Conservation (phyloP, 2,888 invertebrate species). For the Tenthredo mesomela region DNA sequence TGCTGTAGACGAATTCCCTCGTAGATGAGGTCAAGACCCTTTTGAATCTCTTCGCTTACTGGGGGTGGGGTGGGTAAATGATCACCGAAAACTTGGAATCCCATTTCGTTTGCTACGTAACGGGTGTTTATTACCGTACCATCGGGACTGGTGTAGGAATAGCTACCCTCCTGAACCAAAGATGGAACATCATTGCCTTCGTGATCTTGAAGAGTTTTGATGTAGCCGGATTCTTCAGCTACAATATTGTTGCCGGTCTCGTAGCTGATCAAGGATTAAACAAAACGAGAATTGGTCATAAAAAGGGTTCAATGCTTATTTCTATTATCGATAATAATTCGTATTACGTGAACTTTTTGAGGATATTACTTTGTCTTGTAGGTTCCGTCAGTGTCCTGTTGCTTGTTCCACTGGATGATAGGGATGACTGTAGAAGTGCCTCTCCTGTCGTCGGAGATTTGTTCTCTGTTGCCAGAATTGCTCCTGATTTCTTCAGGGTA, state of each 20-base stretch:
- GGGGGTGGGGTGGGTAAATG: conserved; percentile 93
- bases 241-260: conserved; percentile 92
- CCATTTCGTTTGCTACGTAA: conserved; percentile 91
- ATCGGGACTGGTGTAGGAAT: conserved; percentile 89
- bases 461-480: conserved; percentile 5
- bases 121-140: conserved; percentile 87
- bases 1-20: conserved; percentile 87
- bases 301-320: background rate
- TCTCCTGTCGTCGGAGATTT: conserved; percentile 50
- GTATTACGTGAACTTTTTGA: background rate
- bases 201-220: conserved; percentile 84
- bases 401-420: conserved; percentile 90
- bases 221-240: conserved; percentile 88
- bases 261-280: conserved; percentile 80
- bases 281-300: background rate
- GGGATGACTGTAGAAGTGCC: conserved; percentile 88
- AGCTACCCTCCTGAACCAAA: conserved; percentile 89
- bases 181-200: conserved; percentile 86
- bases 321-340: background rate
- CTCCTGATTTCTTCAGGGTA: conserved; percentile 48
- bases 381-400: conserved; percentile 90
- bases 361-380: conserved; percentile 79
- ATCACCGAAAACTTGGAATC: conserved; percentile 90
- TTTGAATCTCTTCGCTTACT: conserved; percentile 91
- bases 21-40: conserved; percentile 92